Evolutionary conservation across 2,888 invertebrate genomes (phyloP).

Genomic region (Ametastegia equiseti): DNA sequence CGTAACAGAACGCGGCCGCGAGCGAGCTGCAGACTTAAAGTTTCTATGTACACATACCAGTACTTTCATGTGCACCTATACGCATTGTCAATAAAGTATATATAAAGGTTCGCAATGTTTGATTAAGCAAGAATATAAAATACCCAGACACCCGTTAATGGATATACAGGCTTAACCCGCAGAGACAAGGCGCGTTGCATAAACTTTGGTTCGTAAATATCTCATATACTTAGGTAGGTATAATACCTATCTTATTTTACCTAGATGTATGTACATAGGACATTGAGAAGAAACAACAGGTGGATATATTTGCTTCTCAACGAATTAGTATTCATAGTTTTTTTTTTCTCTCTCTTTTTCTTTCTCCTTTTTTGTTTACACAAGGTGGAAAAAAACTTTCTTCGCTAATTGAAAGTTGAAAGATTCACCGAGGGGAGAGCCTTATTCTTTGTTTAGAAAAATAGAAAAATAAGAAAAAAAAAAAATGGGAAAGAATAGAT

Average conservation of each 20-base stretch:
- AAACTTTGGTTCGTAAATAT: background rate
- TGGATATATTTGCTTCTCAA: background rate
- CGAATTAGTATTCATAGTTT: background rate
- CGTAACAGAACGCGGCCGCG: background rate
- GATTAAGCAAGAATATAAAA: conserved; percentile 38
- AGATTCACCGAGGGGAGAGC: conserved; percentile 30
- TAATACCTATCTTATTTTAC: background rate
- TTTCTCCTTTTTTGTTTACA: too few relatives aligned
- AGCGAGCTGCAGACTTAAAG: background rate
- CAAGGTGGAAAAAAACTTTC: background rate
- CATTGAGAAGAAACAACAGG: background rate
- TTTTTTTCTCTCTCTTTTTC: too few relatives aligned
- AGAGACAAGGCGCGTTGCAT: conserved; percentile 14
- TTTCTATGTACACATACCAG: too few relatives aligned
- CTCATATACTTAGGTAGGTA: background rate
- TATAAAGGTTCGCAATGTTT: conserved; percentile 40
- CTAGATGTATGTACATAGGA: background rate
- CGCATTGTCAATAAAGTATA: conserved; percentile 36
- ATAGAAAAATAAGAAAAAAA: background rate
- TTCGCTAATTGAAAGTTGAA: conserved; percentile 20
- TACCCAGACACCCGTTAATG: conserved; percentile 14
- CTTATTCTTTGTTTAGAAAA: background rate
- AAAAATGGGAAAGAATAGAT: too few relatives aligned
- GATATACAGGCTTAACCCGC: background rate
- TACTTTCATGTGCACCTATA: too few relatives aligned